Base-by-base conservation (phyloP, 2,888 invertebrate genomes). In the Drosophila picticornis region DNA sequence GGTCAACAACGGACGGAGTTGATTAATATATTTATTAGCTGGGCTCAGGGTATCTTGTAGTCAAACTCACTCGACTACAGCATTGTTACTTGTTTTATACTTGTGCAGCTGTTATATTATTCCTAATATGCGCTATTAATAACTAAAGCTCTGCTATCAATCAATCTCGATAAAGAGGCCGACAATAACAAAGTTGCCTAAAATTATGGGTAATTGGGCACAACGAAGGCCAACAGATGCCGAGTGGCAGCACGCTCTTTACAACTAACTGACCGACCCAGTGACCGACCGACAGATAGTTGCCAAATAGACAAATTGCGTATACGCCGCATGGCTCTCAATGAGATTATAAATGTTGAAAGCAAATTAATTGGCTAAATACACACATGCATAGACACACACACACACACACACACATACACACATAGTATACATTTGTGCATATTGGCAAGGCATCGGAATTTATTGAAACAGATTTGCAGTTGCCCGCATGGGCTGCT, bases 121-220 rank as follows among this genome's bases (percentile, higher is more conserved):
- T 16, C 25, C 22, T 43, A 16, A 43, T 16, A 22, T 25, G 22
- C 16, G 16, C 57, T 29, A 57, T 57, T 57, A 43, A 40, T 57
- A 22, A 57, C 40, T 43, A 22, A 57, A 31, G 13, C 22, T 31
- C 2, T 22, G 31, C 43, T 2, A 57, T 57, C 43, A 57, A 57
- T 57, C 57, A 43, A 57, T 31, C 22, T 22, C 43, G 22, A 29
- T 31, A 31, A 22, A 29, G 50, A 13, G 48, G 22, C 13, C 13
- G n/a, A 31, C 32, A 40, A 16, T 46, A 46, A 29, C 40, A 63
- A 52, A 57, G 46, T 32, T 29, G 29, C 25, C 29, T 7, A 40
- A 68, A 60, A 60, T 27, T 59, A 19, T 73, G 62, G 56, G 59
- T 63, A 66, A 66, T 51, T 63, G 66, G 40, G 43, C 66, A 16